phyloP scores from a whole-genome alignment of 2,797 vertebrate species.

The Channa striata region DNA sequence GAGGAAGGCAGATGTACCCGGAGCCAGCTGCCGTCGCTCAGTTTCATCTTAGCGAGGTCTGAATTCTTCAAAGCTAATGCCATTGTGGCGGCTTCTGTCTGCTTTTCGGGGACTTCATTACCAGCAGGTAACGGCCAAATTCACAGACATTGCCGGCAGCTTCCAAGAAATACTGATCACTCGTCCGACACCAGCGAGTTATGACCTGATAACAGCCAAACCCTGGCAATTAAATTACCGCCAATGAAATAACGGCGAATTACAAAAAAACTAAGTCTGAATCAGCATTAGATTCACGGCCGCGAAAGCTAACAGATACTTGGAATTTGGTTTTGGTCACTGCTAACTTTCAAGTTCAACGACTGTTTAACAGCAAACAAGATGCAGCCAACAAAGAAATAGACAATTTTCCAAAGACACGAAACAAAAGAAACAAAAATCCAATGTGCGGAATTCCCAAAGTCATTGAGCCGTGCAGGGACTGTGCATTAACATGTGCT shows the following conservation, averaged over 20 bases:
- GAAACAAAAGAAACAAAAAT: too few species aligned
- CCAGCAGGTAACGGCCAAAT: constrained; percentile 47
- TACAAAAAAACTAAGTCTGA: too few species aligned
- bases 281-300: too few species aligned
- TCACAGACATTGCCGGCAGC: constrained; percentile 53
- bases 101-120: constrained; percentile 50
- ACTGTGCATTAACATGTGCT: too few species aligned
- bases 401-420: too few species aligned
- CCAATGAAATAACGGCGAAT: constrained; percentile 55
- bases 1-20: constrained; percentile 34
- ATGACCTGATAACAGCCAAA: constrained; percentile 53
- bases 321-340: too few species aligned
- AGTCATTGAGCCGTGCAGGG: too few species aligned
- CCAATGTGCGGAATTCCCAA: too few species aligned
- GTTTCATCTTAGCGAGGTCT: constrained; percentile 53
- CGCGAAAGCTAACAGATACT: too few species aligned
- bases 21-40: constrained; percentile 53
- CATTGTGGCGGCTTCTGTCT: constrained; percentile 59
- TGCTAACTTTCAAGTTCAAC: too few species aligned
- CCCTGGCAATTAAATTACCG: constrained; percentile 73
- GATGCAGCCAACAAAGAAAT: too few species aligned
- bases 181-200: constrained; percentile 58
- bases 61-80: constrained; percentile 69
- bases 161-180: constrained; percentile 48
- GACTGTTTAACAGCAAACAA: too few species aligned